Evolutionary conservation across 1,140 invertebrate species (phyloP).

Genomic region (Drosophila rhopaloa): DNA sequence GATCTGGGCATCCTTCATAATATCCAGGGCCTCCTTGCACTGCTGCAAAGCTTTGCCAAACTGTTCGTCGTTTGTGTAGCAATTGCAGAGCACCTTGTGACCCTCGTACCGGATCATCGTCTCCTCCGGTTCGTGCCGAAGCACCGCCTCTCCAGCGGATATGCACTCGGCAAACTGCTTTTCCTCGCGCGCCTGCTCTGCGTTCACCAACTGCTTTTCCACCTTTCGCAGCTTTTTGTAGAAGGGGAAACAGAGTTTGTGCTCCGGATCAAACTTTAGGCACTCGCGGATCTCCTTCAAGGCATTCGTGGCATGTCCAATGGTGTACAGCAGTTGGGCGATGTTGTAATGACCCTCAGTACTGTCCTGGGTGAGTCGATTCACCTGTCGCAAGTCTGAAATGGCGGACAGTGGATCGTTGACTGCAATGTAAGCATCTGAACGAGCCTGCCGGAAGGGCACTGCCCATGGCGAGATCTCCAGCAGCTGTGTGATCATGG

Average conservation of each 20-base stretch:
- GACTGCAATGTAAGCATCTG: constrained; percentile 91
- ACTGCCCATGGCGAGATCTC: constrained; percentile 96
- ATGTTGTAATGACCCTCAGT: constrained; percentile 95
- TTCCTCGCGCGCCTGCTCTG: constrained; percentile 89
- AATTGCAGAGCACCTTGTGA: constrained; percentile 90
- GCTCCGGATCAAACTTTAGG: constrained; percentile 98
- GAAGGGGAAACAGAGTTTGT: constrained; percentile 97
- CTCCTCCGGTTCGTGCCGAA: constrained; percentile 89
- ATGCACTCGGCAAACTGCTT: constrained; percentile 92
- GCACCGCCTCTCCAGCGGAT: constrained; percentile 88
- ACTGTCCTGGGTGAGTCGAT: constrained; percentile 96
- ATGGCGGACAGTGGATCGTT: constrained; percentile 95
- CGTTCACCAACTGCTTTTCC: constrained; percentile 92
- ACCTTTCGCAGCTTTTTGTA: constrained; percentile 99
- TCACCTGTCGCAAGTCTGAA: constrained; percentile 94
- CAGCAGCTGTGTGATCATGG: constrained; percentile 90
- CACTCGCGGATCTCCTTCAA: constrained; percentile 98
- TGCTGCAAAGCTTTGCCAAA: constrained; percentile 88
- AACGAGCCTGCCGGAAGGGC: constrained; percentile 92
- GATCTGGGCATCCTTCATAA: constrained; percentile 91
- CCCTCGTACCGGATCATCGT: constrained; percentile 90
- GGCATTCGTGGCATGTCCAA: constrained; percentile 96
- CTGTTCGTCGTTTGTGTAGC: constrained; percentile 90
- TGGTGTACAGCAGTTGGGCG: constrained; percentile 92
- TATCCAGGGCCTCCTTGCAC: constrained; percentile 93